A percentile compares a stretch with the other conserved stretches of the same genome.
Conservation (phyloP, 2,797 vertebrate species). For the Botia almorhae region DNA sequence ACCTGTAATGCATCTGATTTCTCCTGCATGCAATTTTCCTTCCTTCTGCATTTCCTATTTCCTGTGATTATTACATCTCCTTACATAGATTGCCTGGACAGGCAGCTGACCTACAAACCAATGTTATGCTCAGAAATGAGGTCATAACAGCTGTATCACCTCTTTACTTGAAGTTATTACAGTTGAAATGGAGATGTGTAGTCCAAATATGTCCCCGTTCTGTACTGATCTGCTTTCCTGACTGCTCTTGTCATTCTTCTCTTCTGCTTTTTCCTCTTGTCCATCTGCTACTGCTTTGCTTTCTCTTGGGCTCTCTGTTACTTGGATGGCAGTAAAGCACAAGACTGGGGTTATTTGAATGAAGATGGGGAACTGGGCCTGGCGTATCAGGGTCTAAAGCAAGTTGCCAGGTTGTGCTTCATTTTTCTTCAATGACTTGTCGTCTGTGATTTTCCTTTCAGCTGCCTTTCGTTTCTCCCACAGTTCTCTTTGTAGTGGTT, state of each 20-base stretch:
- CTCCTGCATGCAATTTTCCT: conserved; percentile 21
- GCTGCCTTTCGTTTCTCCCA: neutral
- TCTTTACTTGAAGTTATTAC: neutral
- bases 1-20: neutral
- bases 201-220: neutral
- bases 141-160: neutral
- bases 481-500: neutral
- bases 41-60: conserved; percentile 26
- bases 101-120: neutral
- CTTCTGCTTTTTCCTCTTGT: conserved; percentile 14
- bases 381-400: conserved; percentile 93
- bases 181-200: neutral
- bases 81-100: conserved; percentile 13
- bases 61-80: conserved; percentile 7
- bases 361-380: conserved; percentile 94
- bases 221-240: conserved; percentile 6
- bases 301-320: conserved; percentile 65
- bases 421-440: conserved; percentile 45
- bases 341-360: conserved; percentile 90
- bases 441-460: conserved; percentile 7
- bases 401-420: conserved; percentile 89
- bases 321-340: conserved; percentile 83
- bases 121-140: conserved; percentile 6
- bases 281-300: conserved; percentile 43
- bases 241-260: conserved; percentile 28